Base-by-base conservation (phyloP, 2,113 vertebrate species). In the Hucho hucho region DNA sequence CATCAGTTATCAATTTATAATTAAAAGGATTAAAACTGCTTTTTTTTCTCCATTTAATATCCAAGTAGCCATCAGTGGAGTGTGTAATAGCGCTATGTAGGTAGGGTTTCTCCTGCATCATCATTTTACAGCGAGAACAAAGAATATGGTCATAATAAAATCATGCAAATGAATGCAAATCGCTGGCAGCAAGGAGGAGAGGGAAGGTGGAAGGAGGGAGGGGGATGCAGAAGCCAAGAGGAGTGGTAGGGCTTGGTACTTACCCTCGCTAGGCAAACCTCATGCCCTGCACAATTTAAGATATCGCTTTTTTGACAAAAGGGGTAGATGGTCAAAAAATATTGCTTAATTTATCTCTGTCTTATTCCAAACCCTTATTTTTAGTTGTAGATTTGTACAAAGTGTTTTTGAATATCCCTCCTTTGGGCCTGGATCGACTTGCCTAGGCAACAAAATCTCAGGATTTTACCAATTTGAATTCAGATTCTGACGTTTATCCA, bases 161-260 rank as follows among this genome's bases (percentile, higher is more conserved):
- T 86, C 82, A 95, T 95, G 94, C 91, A 96, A 95, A 95, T 96
- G 85, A 92, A 93, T 91, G 93, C 89, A 95, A 96, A 96, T 95
- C 90, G 93, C 90, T 89, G 90, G 91, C 92, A 93, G 92, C 88
- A 79, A 90, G 73, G 82, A 93, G 90, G 84, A 65, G 80, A 75
- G 84, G 87, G 85, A 80, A 83, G 89, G 87, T 81, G 78, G 87
- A 72, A 53, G 49, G 49, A 53, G 49, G 66, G 80, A 78, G 82
- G 75, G 74, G 75, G 75, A 79, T 82, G 79, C 81, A 75, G 77
- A 87, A 84, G 75, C 75, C 87, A 70, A 82, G 79, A 87, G 72
- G 79, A 73, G 86, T 84, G 81, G 80, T 69, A 75, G 9, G 37
- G 2, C 37, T 43, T 43, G 37, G 37, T 43, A 43, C 37, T 43